phyloP scores from a whole-genome alignment of 2,888 invertebrate genomes.

The Emmelina monodactyla region DNA sequence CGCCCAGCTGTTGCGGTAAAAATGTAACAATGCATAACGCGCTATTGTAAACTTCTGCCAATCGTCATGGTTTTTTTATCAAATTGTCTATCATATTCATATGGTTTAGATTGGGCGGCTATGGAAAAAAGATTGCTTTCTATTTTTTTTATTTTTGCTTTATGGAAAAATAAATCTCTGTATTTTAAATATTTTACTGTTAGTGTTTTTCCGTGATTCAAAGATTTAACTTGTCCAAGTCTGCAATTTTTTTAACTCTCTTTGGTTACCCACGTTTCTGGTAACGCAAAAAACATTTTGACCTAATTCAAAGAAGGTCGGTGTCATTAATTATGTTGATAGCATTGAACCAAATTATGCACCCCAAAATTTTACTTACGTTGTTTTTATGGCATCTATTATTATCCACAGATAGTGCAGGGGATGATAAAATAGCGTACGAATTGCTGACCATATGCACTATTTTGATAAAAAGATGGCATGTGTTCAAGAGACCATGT shows the following conservation, averaged over 20 bases:
- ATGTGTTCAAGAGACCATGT: too few species aligned
- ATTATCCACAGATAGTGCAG: conserved; percentile 19
- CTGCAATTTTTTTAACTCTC: too few species aligned
- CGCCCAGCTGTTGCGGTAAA: neutral
- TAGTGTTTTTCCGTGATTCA: too few species aligned
- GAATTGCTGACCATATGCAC: conserved; percentile 35
- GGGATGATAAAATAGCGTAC: conserved; percentile 23
- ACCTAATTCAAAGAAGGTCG: too few species aligned
- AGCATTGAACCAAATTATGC: conserved; percentile 8
- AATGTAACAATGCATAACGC: neutral
- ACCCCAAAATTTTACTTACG: conserved; percentile 5
- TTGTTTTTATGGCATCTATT: conserved; percentile 7
- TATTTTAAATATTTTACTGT: too few species aligned
- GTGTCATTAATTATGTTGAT: neutral
- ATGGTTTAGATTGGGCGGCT: conserved; percentile 25
- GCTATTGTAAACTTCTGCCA: neutral
- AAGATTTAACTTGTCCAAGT: too few species aligned
- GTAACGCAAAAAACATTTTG: too few species aligned
- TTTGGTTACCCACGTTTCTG: too few species aligned
- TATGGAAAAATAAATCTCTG: too few species aligned
- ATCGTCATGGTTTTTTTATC: neutral
- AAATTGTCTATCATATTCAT: conserved; percentile 19
- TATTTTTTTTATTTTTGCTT: too few species aligned
- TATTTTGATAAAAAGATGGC: conserved; percentile 3
- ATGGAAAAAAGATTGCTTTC: conserved; percentile 24